Percentiles rank a stretch among this genome's conserved stretches.
phyloP scores from a whole-genome alignment of 2,113 vertebrate genomes.

The Pollimyrus isidori region DNA sequence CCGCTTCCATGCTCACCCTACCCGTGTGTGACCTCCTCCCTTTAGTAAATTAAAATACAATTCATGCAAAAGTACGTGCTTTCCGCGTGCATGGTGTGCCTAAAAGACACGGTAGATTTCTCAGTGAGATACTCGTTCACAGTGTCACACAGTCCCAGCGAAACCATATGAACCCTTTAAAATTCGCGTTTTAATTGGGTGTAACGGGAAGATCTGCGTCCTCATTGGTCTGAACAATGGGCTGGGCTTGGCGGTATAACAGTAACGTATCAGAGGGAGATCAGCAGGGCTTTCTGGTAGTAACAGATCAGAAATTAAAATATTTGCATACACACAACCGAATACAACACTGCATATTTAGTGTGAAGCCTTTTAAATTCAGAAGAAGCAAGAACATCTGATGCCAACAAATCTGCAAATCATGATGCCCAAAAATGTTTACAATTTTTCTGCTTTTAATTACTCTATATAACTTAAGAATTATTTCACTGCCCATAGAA shows the following conservation, averaged over 20 bases:
- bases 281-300: not conserved
- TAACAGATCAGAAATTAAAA: not conserved
- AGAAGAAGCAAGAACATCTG: not conserved
- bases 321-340: not conserved
- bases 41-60: not conserved
- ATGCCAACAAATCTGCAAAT: not conserved
- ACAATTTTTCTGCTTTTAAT: not conserved
- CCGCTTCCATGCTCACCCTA: conserved; percentile 44
- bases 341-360: not conserved
- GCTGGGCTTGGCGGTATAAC: not conserved
- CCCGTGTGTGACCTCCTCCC: not conserved
- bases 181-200: conserved; percentile 11
- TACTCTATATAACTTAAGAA: not conserved
- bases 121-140: not conserved
- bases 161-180: not conserved
- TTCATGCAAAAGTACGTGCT: not conserved
- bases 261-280: not conserved
- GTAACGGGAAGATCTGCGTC: not conserved
- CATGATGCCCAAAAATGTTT: not conserved
- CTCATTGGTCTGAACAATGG: conserved; percentile 12
- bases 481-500: not conserved
- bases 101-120: not conserved
- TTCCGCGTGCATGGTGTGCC: not conserved
- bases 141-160: not conserved
- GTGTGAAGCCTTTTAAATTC: not conserved